Conservation (phyloP, 2,797 vertebrate genomes). For the Paramormyrops hopkinsi region DNA sequence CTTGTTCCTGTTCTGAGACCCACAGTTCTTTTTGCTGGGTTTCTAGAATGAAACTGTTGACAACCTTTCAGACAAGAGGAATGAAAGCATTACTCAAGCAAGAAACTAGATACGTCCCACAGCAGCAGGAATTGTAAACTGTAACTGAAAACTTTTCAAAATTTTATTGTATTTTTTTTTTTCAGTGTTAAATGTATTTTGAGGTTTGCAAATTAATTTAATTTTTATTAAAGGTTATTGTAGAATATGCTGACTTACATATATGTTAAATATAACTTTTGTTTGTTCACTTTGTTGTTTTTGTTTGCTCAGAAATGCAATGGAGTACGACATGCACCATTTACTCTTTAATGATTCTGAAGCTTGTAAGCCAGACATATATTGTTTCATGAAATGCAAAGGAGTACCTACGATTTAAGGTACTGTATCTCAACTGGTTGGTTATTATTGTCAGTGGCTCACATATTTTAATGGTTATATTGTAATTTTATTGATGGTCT, state of each 20-base stretch:
- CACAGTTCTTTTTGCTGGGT: neutral
- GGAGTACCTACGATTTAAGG: neutral
- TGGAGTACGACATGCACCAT: neutral
- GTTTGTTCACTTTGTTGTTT: neutral
- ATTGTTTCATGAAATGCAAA: neutral
- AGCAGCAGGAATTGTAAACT: neutral
- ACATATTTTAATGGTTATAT: neutral
- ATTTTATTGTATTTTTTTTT: neutral
- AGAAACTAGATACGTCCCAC: neutral
- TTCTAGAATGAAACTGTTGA: neutral
- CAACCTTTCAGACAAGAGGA: neutral
- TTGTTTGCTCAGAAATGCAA: neutral
- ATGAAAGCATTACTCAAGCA: neutral
- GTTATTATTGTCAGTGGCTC: neutral
- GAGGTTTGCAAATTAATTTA: neutral
- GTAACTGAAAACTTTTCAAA: neutral
- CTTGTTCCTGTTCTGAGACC: neutral
- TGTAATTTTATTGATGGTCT: neutral
- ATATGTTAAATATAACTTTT: neutral
- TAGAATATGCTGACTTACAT: neutral
- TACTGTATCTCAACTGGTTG: neutral
- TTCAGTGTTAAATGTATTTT: neutral
- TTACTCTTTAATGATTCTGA: neutral
- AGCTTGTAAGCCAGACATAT: neutral
- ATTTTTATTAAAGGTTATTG: neutral